phyloP scores from a whole-genome alignment of 64 coral and sea anemone genomes.

The Platygyra sinensis region DNA sequence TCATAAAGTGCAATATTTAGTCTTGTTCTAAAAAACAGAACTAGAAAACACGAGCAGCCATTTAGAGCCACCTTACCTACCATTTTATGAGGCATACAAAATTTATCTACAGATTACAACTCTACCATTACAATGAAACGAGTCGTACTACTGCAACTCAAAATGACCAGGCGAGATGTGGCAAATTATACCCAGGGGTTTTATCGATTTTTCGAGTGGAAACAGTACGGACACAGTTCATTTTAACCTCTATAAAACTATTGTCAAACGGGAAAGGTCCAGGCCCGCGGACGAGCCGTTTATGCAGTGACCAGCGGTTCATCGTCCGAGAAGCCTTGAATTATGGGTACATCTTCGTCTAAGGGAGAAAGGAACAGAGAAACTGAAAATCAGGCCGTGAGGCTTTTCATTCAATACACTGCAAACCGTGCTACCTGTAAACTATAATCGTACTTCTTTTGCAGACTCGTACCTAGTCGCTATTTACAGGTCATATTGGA shows the following conservation, averaged over 20 bases:
- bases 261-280: neutral
- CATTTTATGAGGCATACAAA: neutral
- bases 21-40: neutral
- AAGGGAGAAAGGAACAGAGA: neutral
- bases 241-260: constrained; percentile 1
- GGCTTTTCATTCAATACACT: neutral
- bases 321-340: constrained; percentile 85
- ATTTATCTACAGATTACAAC: neutral
- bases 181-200: too few species aligned
- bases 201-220: neutral
- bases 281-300: neutral
- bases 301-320: constrained; percentile 83
- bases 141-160: too few species aligned
- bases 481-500: too few species aligned
- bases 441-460: too few species aligned
- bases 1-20: too few species aligned
- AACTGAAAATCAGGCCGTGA: neutral
- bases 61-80: too few species aligned
- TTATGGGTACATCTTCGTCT: constrained; percentile 84
- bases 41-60: too few species aligned
- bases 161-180: too few species aligned
- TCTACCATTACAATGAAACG: neutral
- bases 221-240: neutral
- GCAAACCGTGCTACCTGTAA: too few species aligned
- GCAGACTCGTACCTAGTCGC: too few species aligned